Evolutionary conservation across 2,797 vertebrate genomes (phyloP), one percentile per base, ranked within the genome.

Genomic region (Eidolon dupreanum): DNA sequence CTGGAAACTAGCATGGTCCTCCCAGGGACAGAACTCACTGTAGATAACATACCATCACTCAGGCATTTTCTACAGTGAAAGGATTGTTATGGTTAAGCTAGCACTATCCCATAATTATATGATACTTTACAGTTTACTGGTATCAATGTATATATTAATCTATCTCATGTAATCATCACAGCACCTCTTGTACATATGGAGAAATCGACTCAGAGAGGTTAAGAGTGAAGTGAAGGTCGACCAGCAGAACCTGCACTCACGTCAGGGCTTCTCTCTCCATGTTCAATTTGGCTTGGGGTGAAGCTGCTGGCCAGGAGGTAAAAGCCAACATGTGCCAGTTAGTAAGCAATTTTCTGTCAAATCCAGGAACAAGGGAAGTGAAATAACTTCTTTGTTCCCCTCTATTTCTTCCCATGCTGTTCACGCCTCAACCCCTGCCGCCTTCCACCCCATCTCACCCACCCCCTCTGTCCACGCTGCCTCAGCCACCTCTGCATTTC

Each of bases 401-500:
- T 87, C 41, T n/a, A 0, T 78, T 53, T 92, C 88, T 95, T 92
- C 33, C 94, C 51, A 1, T n/a, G 55, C 77, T 17, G 2, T 65
- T 53, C 16, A 38, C 17, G 68, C 46, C 49, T 78, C 51, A 33
- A 26, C 31, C n/a, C 51, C 57, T 61, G 19, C 28, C n/a, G 3
- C 57, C 81, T 79, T 63, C 63, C 22, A 57, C n/a, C 65, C 43
- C 75, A 0, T 8, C 79, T 49, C 43, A 55, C 46, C 49, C 92
- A 53, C 43, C 82, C 20, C 20, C 10, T 73, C 92, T 87, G 88
- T 77, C 89, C 71, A 1, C 49, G 41, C 95, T 82, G 90, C 93
- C 97, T 97, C 70, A 43, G 86, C n/a, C 0, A 9, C 78, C 49
- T 26, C 78, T 70, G 86, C 61, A 90, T 92, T 97, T 96, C 90